Percentiles rank a stretch among this genome's conserved stretches.
These are phyloP conservation scores for Montifringilla adamsi DNA, from an alignment of 2,113 vertebrate genomes.

Conservation along the genomic window DNA sequence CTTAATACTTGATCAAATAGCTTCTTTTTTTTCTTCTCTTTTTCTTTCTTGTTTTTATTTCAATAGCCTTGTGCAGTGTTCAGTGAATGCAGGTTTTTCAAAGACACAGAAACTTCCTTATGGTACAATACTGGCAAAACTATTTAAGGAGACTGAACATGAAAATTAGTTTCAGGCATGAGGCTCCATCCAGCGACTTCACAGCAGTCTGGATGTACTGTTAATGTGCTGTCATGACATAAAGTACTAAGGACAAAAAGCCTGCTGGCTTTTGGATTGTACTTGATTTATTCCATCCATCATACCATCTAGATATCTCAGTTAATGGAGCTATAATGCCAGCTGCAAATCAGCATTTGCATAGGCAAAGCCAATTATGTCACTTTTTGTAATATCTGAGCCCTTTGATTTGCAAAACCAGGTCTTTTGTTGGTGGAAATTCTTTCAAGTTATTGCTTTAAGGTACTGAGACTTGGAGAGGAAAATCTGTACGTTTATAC, in stretches of 20 bases:
- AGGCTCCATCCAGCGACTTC: not conserved
- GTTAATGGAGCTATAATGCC: not conserved
- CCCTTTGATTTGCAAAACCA: not conserved
- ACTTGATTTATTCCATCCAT: constrained; percentile 22
- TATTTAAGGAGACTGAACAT: not conserved
- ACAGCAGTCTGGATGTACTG: not conserved
- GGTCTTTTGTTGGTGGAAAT: not conserved
- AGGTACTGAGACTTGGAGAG: not conserved
- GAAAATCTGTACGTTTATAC: not conserved
- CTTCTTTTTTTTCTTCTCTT: not conserved
- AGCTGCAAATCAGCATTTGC: not conserved
- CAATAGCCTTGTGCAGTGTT: not conserved
- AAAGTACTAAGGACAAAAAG: constrained; percentile 2
- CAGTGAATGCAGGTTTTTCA: constrained; percentile 1
- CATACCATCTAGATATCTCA: not conserved
- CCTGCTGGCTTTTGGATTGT: not conserved
- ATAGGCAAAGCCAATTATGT: not conserved
- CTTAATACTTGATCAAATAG: constrained; percentile 3
- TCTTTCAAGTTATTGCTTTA: not conserved
- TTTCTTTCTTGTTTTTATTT: not conserved
- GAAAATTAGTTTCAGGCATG: not conserved
- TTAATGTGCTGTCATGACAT: not conserved
- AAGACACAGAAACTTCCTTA: not conserved
- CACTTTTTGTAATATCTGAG: not conserved
- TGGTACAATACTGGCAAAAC: not conserved